phyloP scores from a whole-genome alignment of 2,113 vertebrate species.

The Gymnarchus niloticus region DNA sequence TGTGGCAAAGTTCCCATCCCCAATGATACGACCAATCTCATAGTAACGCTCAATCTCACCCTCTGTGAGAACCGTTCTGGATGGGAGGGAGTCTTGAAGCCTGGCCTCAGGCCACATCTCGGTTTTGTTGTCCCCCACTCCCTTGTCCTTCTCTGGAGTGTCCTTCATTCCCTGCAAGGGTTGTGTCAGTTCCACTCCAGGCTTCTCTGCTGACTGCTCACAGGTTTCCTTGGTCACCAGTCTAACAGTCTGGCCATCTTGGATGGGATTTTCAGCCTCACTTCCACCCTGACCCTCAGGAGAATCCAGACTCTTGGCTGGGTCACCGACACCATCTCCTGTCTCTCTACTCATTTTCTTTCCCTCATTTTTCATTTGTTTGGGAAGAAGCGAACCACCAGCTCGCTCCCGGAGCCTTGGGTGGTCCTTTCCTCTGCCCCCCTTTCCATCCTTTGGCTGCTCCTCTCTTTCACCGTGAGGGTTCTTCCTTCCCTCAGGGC shows the following conservation, averaged over 20 bases:
- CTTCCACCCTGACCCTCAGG: background rate
- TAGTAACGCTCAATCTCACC: slow-evolving; percentile 73
- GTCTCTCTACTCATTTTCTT: background rate
- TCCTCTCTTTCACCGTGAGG: background rate
- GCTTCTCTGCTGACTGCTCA: background rate
- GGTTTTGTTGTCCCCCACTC: too few species aligned
- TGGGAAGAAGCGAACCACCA: too few species aligned
- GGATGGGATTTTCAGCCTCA: background rate
- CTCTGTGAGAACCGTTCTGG: slow-evolving; percentile 37
- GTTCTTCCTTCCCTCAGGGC: background rate
- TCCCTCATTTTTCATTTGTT: background rate
- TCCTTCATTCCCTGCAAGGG: background rate
- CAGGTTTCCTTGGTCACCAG: background rate
- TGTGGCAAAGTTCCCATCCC: slow-evolving; percentile 89
- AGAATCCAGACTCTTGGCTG: background rate
- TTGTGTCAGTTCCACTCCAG: background rate
- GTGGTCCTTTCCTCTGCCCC: background rate
- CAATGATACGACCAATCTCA: slow-evolving; percentile 77
- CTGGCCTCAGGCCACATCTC: background rate
- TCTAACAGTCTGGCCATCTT: background rate
- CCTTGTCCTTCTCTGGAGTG: background rate
- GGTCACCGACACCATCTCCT: too few species aligned
- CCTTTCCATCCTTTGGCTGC: background rate
- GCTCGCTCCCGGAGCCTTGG: background rate
- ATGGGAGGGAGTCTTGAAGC: slow-evolving; percentile 34